Evolutionary conservation across 2,888 invertebrate genomes (phyloP).

Genomic region (Eubasilissa splendida): DNA sequence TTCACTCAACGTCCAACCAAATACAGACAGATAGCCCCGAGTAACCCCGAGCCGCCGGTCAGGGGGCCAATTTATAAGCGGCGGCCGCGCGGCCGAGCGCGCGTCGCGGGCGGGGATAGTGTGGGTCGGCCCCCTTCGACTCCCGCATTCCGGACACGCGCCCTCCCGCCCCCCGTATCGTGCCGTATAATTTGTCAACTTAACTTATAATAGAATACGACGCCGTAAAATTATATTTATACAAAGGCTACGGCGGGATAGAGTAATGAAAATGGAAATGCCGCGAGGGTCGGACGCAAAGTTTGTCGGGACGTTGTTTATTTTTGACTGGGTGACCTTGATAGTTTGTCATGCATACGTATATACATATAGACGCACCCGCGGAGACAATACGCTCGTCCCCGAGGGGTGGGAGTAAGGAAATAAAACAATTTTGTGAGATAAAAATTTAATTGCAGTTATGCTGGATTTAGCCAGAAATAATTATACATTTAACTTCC

Average conservation of each 20-base stretch:
- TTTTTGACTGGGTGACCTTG: slow-evolving; percentile 3
- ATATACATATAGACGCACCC: no score
- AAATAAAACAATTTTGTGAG: no score
- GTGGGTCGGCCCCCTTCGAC: slow-evolving; percentile 8
- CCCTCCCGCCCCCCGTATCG: slow-evolving; percentile 47
- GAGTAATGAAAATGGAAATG: slow-evolving; percentile 33
- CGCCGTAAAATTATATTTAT: slow-evolving; percentile 48
- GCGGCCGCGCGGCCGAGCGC: not conserved
- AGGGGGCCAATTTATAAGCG: slow-evolving; percentile 40
- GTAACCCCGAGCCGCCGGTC: not conserved
- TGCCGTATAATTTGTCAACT: slow-evolving; percentile 56
- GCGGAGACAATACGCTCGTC: no score
- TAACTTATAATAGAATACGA: slow-evolving; percentile 50
- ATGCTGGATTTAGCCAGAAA: no score
- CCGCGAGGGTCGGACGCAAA: slow-evolving; percentile 17
- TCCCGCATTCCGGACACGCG: slow-evolving; percentile 47
- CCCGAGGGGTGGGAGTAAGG: no score
- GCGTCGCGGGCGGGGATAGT: not conserved
- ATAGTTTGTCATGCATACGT: no score
- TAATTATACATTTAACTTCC: no score
- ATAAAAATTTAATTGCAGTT: no score
- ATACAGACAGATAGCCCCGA: not conserved
- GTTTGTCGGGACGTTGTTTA: slow-evolving; percentile 21
- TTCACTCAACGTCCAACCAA: not conserved
- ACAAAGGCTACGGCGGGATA: slow-evolving; percentile 30